phyloP scores from a whole-genome alignment of 1,140 invertebrate species.

The Pseudomyrmex dendroicus region DNA sequence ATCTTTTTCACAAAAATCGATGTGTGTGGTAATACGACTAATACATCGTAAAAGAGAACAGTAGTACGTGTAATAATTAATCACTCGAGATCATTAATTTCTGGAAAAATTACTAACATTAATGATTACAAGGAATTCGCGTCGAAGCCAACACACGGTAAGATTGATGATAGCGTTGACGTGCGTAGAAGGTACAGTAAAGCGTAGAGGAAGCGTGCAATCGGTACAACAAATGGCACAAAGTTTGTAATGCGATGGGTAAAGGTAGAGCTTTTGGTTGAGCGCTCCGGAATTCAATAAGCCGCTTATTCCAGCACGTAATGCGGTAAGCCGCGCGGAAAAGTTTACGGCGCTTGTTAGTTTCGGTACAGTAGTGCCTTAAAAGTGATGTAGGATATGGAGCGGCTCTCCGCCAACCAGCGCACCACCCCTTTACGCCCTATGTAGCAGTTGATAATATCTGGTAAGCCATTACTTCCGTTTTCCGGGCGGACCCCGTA shows the following conservation, averaged over 20 bases:
- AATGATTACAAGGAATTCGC: slow-evolving; percentile 39
- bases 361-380: slow-evolving; percentile 68
- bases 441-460: slow-evolving; percentile 75
- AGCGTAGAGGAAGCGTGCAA: slow-evolving; percentile 21
- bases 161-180: slow-evolving; percentile 57
- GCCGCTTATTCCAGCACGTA: slow-evolving; percentile 72
- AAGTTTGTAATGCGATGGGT: slow-evolving; percentile 51
- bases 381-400: slow-evolving; percentile 70
- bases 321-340: slow-evolving; percentile 71
- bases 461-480: slow-evolving; percentile 76
- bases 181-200: slow-evolving; percentile 14
- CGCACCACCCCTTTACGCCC: slow-evolving; percentile 64
- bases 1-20: background rate
- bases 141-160: slow-evolving; percentile 38
- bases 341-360: slow-evolving; percentile 72
- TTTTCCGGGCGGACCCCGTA: slow-evolving; percentile 73
- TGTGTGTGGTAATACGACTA: background rate
- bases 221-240: slow-evolving; percentile 56
- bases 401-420: slow-evolving; percentile 60
- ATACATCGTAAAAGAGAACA: background rate
- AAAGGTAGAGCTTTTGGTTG: slow-evolving; percentile 65
- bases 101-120: slow-evolving; percentile 45
- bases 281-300: slow-evolving; percentile 69
- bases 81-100: slow-evolving; percentile 34
- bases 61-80: slow-evolving; percentile 3